phyloP scores from a whole-genome alignment of 1,140 invertebrate genomes.

The Adelges cooleyi region DNA sequence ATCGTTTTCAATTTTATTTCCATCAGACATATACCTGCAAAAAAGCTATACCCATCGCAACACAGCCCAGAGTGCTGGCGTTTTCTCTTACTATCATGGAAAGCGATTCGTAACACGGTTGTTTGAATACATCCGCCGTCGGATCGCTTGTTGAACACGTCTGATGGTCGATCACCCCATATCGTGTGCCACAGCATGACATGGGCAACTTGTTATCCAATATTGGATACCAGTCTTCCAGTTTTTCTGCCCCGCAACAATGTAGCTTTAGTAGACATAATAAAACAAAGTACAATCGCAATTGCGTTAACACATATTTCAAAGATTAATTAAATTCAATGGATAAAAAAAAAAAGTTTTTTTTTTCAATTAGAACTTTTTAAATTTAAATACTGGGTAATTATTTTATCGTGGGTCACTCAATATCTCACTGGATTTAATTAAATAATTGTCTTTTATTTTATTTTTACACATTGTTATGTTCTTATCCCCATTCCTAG shows the following conservation, averaged over 20 bases:
- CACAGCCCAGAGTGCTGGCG: constrained; percentile 26
- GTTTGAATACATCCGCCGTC: neutral
- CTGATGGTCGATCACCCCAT: constrained; percentile 17
- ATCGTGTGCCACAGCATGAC: constrained; percentile 27
- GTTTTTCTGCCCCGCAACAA: constrained; percentile 24
- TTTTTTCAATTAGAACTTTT: no score
- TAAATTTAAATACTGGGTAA: no score
- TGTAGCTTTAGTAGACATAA: constrained; percentile 18
- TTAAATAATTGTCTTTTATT: no score
- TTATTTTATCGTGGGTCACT: no score
- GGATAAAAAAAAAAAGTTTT: no score
- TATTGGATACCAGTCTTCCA: constrained; percentile 21
- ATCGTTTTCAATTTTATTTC: neutral
- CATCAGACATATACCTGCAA: constrained; percentile 23
- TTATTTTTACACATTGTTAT: no score
- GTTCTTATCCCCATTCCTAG: no score
- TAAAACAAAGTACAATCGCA: no score
- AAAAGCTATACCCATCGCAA: constrained; percentile 28
- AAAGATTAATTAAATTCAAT: no score
- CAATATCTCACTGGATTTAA: no score
- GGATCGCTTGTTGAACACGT: constrained; percentile 17
- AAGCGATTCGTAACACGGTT: constrained; percentile 29
- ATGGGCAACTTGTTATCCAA: constrained; percentile 24
- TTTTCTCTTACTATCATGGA: constrained; percentile 29
- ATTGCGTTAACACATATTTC: no score